Percentiles rank a stretch among this genome's conserved stretches.
Evolutionary conservation across 2,888 invertebrate genomes (phyloP).

Genomic region (Rhorus exstirpatorius): DNA sequence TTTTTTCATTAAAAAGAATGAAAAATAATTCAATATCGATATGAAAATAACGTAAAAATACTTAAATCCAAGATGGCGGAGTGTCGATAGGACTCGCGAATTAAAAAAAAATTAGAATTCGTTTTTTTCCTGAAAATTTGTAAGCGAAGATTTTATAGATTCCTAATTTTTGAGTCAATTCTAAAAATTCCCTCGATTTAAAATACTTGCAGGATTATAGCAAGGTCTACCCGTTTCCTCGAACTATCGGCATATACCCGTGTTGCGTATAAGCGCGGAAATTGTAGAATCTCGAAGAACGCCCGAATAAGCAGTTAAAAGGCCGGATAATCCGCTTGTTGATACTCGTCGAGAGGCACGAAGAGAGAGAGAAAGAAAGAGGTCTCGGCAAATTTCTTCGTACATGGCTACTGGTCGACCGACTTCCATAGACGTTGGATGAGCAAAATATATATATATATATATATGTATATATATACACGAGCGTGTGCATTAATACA

Average conservation of each 20-base stretch:
- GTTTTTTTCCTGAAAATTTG: too few relatives aligned
- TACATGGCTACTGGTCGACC: conserved; percentile 69
- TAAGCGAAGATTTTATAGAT: too few relatives aligned
- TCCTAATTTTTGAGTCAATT: too few relatives aligned
- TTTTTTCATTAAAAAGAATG: too few relatives aligned
- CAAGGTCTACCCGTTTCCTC: too few relatives aligned
- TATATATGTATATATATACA: conserved; percentile 19
- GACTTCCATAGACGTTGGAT: conserved; percentile 67
- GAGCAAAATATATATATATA: conserved; percentile 45
- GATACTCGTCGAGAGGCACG: not conserved
- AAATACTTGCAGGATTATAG: too few relatives aligned
- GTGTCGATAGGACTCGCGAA: not conserved
- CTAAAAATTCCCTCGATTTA: not conserved
- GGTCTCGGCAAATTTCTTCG: conserved; percentile 51
- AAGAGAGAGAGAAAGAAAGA: conserved; percentile 15
- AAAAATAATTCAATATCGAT: too few relatives aligned
- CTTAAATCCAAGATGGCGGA: not conserved
- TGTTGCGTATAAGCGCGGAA: not conserved
- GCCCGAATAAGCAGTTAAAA: conserved; percentile 55
- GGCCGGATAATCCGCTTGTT: conserved; percentile 42
- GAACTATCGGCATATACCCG: not conserved
- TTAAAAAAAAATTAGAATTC: too few relatives aligned
- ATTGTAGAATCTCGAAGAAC: conserved; percentile 10
- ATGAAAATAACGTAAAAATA: too few relatives aligned
- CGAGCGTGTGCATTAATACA: conserved; percentile 11